These are phyloP conservation scores for Hemichromis elongatus DNA, from an alignment of 2,113 vertebrate genomes.

Conservation along the genomic window DNA sequence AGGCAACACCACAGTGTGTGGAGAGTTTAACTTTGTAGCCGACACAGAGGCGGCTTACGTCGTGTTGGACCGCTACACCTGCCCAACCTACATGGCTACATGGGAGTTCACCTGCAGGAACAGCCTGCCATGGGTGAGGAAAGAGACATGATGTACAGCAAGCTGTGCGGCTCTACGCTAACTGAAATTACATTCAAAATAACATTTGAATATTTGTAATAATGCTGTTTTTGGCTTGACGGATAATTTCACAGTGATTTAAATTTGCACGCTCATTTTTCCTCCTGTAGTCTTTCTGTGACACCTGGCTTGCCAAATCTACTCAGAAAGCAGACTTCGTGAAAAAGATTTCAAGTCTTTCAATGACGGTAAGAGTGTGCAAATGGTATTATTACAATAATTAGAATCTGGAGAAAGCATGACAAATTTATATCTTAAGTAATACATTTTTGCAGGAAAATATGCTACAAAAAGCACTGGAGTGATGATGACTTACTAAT, in stretches of 20 bases:
- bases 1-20: slow-evolving; percentile 70
- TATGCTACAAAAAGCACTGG: background rate
- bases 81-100: slow-evolving; percentile 69
- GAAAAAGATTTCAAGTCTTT: slow-evolving; percentile 57
- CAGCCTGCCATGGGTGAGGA: slow-evolving; percentile 68
- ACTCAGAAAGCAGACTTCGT: slow-evolving; percentile 72
- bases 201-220: background rate
- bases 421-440: background rate
- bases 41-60: slow-evolving; percentile 75
- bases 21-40: slow-evolving; percentile 75
- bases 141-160: background rate
- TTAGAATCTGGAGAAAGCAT: background rate
- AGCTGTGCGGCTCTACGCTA: background rate
- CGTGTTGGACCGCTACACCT: slow-evolving; percentile 70
- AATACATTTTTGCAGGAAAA: background rate
- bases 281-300: slow-evolving; percentile 66
- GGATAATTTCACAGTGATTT: background rate
- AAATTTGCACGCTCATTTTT: background rate
- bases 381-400: background rate
- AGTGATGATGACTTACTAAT: background rate
- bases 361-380: slow-evolving; percentile 4
- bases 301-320: slow-evolving; percentile 60
- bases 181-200: background rate
- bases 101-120: slow-evolving; percentile 74
- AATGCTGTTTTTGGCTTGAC: background rate